Conservation (phyloP, 2,113 vertebrate genomes). For the Ramphastos sulfuratus region DNA sequence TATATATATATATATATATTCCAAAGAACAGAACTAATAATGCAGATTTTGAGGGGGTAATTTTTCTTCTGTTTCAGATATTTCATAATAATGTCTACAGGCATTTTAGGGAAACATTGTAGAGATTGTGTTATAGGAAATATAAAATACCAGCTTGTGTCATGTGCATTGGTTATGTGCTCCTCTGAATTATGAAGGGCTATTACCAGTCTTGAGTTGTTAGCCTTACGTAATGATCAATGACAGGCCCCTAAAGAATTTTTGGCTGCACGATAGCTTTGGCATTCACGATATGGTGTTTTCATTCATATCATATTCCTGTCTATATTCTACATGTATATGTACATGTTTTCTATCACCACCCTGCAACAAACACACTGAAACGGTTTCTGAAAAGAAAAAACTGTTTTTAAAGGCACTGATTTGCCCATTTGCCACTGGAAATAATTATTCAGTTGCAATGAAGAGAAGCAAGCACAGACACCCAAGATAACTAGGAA, state of each 20-base stretch:
- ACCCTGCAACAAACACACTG: too few species aligned
- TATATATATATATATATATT: too few species aligned
- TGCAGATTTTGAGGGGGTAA: neutral
- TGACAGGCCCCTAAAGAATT: neutral
- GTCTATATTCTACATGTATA: neutral
- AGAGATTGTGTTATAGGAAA: neutral
- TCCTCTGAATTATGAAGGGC: neutral
- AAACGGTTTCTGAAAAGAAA: neutral
- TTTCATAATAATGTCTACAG: neutral
- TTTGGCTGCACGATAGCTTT: neutral
- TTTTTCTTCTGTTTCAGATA: neutral
- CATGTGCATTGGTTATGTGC: accelerated
- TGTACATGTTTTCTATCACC: neutral
- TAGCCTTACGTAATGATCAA: neutral
- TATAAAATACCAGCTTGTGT: neutral
- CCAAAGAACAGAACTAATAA: neutral
- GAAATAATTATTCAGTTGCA: neutral
- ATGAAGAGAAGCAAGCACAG: neutral
- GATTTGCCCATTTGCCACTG: neutral
- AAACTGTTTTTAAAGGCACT: neutral
- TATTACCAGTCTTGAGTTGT: neutral
- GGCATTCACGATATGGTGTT: neutral
- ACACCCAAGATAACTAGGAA: neutral
- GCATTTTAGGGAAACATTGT: neutral
- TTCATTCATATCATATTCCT: neutral